Evolutionary conservation across 1,140 invertebrate species (phyloP), one percentile per base, ranked within the genome.

Genomic region (Brachionus plicatilis): DNA sequence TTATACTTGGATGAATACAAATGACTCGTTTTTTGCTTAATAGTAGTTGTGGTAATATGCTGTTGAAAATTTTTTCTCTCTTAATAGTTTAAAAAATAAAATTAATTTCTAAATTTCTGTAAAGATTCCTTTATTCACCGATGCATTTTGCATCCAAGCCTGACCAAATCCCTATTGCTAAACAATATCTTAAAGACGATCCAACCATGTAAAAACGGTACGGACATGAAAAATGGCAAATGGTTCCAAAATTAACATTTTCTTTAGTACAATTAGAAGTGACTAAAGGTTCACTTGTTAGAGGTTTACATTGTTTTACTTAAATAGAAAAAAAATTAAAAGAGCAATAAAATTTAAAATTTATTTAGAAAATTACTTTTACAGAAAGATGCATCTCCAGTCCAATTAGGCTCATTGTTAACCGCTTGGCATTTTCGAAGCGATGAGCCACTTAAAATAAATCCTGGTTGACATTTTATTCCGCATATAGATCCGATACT

Each of bases 391-490:
- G 37, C 53, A 11, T 43, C 29, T 11, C 79, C 79, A 14, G 24
- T 65, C 79, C 79, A 82, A 6, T 12, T 82, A n/a, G 79, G 11
- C 9, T 47, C 27, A 45, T 41, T 27, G 24, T 82, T 82, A 20
- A 65, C 41, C 14, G 27, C n/a, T 37, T 37, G 7, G 24, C 79
- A 82, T 41, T 65, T 82, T 65, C 53, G 56, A 45, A 82, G 24
- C 6, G 79, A 60, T 12, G 79, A 65, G 1, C 79, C 79, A 4
- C 24, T 43, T 43, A 82, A 14, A 29, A 17, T 29, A 65, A 45
- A 82, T 5, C 79, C 79, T 7, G 79, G 37, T 20, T 0, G n/a
- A 37, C 79, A 82, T 41, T 68, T 82, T 8, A 82, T 60, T 27
- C 53, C 79, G 33, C 79, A 82, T 37, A 47, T 29, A 12, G 53